These are phyloP conservation scores for Keiferia lycopersicella DNA, from an alignment of 2,888 invertebrate species.

Conservation along the genomic window DNA sequence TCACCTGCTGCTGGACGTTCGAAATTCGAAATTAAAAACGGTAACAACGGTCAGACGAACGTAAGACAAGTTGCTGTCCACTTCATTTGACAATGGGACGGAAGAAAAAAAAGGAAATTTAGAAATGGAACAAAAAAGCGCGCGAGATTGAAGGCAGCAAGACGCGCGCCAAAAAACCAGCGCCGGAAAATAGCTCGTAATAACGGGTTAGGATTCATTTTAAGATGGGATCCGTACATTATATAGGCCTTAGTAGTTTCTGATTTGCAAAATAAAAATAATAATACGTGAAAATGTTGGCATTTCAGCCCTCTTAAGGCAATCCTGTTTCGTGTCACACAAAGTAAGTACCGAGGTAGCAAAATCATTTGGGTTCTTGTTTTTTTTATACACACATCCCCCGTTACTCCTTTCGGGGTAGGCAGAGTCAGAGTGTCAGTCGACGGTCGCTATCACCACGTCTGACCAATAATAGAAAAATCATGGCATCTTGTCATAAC, in stretches of 20 bases:
- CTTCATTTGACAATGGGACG: constrained; percentile 52
- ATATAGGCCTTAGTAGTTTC: neutral
- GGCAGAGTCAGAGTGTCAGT: too few species aligned
- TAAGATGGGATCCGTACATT: constrained; percentile 33
- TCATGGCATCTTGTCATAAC: too few species aligned
- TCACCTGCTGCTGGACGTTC: constrained; percentile 44
- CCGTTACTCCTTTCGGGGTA: too few species aligned
- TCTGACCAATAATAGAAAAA: too few species aligned
- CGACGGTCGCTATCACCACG: too few species aligned
- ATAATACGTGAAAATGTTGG: too few species aligned
- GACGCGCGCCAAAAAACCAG: constrained; percentile 63
- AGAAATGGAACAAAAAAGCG: constrained; percentile 28
- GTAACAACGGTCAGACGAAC: constrained; percentile 57
- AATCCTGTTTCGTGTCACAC: too few species aligned
- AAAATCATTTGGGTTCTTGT: too few species aligned
- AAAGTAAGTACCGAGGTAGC: too few species aligned
- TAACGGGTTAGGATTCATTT: neutral
- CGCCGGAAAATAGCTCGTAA: constrained; percentile 41
- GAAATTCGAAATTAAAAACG: constrained; percentile 52
- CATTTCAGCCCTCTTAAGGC: too few species aligned
- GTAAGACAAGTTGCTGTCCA: constrained; percentile 56
- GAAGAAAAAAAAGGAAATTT: constrained; percentile 51
- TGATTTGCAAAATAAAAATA: too few species aligned
- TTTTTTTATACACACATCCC: too few species aligned
- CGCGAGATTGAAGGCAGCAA: constrained; percentile 54